phyloP scores from a whole-genome alignment of 2,888 invertebrate species.

The Cheilosia grossa region DNA sequence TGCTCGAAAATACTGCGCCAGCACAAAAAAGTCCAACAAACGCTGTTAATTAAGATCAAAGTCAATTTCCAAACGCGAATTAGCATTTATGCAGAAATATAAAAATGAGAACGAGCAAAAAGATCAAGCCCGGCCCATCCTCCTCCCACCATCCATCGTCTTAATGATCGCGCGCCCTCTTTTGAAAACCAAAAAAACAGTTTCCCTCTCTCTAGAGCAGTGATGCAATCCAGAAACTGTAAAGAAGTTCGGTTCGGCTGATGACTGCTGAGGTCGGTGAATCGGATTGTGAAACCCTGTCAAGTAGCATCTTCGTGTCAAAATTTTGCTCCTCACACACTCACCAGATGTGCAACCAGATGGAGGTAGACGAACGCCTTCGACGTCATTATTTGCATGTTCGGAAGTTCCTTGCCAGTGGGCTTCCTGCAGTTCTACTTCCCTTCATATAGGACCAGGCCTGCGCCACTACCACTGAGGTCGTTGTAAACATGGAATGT shows the following conservation, averaged over 20 bases:
- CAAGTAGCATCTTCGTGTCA: constrained; percentile 8
- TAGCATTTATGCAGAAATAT: constrained; percentile 16
- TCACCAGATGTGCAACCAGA: constrained; percentile 2
- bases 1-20: constrained; percentile 20
- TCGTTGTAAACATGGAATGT: neutral
- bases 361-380: constrained; percentile 8
- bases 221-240: constrained; percentile 16
- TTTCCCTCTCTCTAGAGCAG: neutral
- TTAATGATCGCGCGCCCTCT: constrained; percentile 39
- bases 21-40: constrained; percentile 17
- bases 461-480: neutral
- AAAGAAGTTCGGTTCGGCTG: neutral
- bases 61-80: constrained; percentile 50
- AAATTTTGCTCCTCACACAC: constrained; percentile 13
- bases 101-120: constrained; percentile 7
- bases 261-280: neutral
- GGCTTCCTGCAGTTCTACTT: constrained; percentile 17
- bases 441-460: constrained; percentile 15
- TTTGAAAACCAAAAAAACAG: neutral
- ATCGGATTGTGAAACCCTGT: constrained; percentile 15
- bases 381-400: neutral
- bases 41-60: constrained; percentile 68
- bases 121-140: constrained; percentile 38
- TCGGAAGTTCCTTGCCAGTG: constrained; percentile 1
- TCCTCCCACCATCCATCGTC: neutral